phyloP scores from a whole-genome alignment of 2,797 vertebrate species.

The Otolemur crassicaudatus region DNA sequence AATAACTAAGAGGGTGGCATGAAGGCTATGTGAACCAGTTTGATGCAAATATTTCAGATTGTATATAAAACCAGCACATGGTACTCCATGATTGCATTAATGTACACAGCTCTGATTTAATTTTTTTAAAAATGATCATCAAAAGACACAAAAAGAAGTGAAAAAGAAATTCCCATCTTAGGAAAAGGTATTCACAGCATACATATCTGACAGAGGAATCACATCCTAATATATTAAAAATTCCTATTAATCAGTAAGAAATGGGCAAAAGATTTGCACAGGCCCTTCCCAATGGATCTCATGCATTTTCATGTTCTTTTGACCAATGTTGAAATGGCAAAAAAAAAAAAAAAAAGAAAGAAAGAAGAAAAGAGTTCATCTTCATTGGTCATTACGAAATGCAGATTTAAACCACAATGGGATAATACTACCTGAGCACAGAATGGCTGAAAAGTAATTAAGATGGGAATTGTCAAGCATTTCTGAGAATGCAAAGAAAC shows the following conservation, averaged over 20 bases:
- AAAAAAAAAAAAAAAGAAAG: slow-evolving; percentile 16
- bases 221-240: background rate
- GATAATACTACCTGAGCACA: background rate
- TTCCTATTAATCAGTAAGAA: background rate
- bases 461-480: background rate
- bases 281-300: background rate
- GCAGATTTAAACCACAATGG: background rate
- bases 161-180: background rate
- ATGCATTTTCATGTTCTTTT: background rate
- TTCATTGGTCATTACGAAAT: background rate
- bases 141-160: background rate
- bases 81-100: no score
- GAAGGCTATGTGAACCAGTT: no score
- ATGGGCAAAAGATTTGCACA: background rate
- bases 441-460: background rate
- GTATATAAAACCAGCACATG: no score
- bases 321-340: background rate
- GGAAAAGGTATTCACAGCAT: background rate
- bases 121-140: background rate
- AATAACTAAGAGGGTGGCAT: no score
- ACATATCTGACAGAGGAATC: background rate
- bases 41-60: no score
- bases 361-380: background rate
- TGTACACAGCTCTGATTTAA: no score
- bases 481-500: background rate